A percentile compares a stretch with the other conserved stretches of the same genome.
These are phyloP conservation scores for Passer domesticus DNA, from an alignment of 2,113 vertebrate genomes.

Conservation along the genomic window DNA sequence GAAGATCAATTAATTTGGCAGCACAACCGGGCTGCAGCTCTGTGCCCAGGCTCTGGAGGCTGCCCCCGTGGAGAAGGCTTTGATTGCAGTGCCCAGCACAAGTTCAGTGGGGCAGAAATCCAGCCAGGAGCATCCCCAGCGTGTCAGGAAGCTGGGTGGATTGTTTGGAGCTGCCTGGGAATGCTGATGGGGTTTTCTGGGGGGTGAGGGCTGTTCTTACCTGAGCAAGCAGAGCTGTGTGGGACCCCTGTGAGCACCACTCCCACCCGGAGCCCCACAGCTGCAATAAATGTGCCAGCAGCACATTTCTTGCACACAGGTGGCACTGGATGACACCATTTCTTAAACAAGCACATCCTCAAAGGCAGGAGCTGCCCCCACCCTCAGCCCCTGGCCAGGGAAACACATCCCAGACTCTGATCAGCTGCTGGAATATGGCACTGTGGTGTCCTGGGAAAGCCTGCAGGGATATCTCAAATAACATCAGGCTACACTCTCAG, in stretches of 20 bases:
- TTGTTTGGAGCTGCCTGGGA: not conserved
- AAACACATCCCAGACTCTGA: accelerated
- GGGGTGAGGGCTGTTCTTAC: not conserved
- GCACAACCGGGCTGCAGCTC: not conserved
- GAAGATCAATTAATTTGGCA: not conserved
- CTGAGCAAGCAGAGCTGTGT: not conserved
- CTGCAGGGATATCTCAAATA: not conserved
- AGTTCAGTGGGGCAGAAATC: not conserved
- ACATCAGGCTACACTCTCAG: not conserved
- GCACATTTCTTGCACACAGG: not conserved
- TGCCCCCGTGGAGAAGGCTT: accelerated
- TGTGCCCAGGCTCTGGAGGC: not conserved
- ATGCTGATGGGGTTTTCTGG: accelerated
- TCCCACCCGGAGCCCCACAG: not conserved
- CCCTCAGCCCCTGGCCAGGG: not conserved
- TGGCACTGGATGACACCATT: not conserved
- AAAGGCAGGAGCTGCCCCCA: accelerated
- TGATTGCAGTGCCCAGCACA: not conserved
- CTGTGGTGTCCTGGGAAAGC: not conserved
- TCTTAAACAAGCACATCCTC: not conserved
- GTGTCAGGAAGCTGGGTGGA: not conserved
- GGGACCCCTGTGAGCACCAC: not conserved
- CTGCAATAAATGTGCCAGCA: not conserved
- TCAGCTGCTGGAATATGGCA: not conserved
- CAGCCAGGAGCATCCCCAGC: not conserved